A percentile compares a stretch with the other conserved stretches of the same genome.
Evolutionary conservation across 2,113 vertebrate genomes (phyloP).

Genomic region (Nymphicus hollandicus): DNA sequence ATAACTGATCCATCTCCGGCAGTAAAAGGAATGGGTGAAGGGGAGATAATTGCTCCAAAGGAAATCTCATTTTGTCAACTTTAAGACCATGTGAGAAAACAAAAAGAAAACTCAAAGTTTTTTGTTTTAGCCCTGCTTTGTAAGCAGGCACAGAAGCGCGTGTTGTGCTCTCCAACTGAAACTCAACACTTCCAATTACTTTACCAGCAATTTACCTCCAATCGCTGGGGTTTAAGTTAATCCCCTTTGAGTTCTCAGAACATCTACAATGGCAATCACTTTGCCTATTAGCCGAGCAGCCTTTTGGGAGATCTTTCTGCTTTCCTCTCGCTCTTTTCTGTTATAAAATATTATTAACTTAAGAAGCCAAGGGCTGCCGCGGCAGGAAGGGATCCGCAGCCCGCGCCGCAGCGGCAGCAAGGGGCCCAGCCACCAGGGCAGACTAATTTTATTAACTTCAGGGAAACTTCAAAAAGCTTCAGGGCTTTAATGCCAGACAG

Average conservation of each 20-base stretch:
- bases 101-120: neutral
- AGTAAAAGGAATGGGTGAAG: neutral
- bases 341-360: slow-evolving; percentile 69
- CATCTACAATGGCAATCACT: slow-evolving; percentile 35
- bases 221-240: slow-evolving; percentile 15
- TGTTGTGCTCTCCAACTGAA: slow-evolving; percentile 15
- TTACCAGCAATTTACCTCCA: slow-evolving; percentile 45
- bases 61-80: neutral
- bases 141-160: neutral
- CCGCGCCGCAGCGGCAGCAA: slow-evolving; percentile 62
- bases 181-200: slow-evolving; percentile 37
- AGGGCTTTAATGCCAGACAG: slow-evolving; percentile 74
- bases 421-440: slow-evolving; percentile 65
- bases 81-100: neutral
- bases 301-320: slow-evolving; percentile 37
- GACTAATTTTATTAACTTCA: slow-evolving; percentile 80
- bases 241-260: slow-evolving; percentile 36
- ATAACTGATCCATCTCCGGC: neutral
- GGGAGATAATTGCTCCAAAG: neutral
- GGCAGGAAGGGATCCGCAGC: slow-evolving; percentile 46
- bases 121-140: neutral
- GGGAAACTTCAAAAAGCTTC: slow-evolving; percentile 79
- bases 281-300: slow-evolving; percentile 35
- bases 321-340: neutral
- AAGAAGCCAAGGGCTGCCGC: slow-evolving; percentile 41